phyloP scores from a whole-genome alignment of 2,797 vertebrate genomes.

The Rhinophrynus dorsalis region DNA sequence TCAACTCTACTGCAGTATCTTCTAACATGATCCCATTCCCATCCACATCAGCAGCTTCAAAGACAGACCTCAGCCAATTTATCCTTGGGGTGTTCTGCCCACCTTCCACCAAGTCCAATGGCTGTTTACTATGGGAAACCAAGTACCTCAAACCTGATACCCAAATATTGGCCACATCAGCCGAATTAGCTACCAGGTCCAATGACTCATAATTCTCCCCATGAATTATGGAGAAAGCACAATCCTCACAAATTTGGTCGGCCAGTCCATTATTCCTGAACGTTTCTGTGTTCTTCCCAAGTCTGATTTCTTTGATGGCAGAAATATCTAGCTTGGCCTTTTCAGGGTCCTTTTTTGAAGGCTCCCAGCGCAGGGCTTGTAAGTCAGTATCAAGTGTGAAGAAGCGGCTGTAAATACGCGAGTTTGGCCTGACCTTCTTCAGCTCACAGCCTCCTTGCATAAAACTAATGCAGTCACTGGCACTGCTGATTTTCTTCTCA shows the following conservation, averaged over 20 bases:
- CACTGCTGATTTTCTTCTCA: constrained; percentile 96
- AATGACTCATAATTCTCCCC: constrained; percentile 96
- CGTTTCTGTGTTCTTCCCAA: constrained; percentile 95
- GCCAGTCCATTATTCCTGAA: constrained; percentile 90
- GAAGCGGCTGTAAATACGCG: constrained; percentile 92
- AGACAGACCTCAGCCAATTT: constrained; percentile 85
- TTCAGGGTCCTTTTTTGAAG: constrained; percentile 93
- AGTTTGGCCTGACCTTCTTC: constrained; percentile 94
- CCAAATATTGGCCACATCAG: constrained; percentile 98
- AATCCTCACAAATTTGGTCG: constrained; percentile 93
- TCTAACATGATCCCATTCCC: constrained; percentile 92
- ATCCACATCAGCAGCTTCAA: constrained; percentile 83
- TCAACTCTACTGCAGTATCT: constrained; percentile 85
- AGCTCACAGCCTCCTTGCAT: constrained; percentile 97
- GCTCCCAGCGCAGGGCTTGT: constrained; percentile 93
- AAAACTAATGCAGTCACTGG: constrained; percentile 93
- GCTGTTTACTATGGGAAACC: constrained; percentile 85
- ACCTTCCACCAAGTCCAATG: constrained; percentile 76
- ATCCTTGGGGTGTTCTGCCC: constrained; percentile 82
- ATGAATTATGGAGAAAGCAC: constrained; percentile 90
- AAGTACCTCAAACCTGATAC: constrained; percentile 93
- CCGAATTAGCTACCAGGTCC: constrained; percentile 90
- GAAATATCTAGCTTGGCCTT: constrained; percentile 89
- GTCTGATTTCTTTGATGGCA: constrained; percentile 88
- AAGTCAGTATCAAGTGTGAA: constrained; percentile 91